These are phyloP conservation scores for Syrista parreyssii DNA, from an alignment of 2,888 invertebrate genomes.

Conservation along the genomic window DNA sequence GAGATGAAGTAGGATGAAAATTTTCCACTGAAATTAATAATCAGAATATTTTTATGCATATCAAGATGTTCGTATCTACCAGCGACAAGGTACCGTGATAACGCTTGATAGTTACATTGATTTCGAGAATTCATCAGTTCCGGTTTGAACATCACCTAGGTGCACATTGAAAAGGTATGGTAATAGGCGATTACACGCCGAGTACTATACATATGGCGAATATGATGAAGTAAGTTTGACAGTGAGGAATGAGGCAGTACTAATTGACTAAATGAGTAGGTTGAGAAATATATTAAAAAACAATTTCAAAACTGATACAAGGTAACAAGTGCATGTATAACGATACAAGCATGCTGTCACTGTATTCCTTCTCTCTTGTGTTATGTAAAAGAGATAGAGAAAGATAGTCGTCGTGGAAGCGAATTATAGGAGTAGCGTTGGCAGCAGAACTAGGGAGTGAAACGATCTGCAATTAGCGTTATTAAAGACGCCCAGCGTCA, in stretches of 20 bases:
- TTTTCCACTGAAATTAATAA: not conserved
- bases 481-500: slow-evolving; percentile 38
- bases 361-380: not conserved
- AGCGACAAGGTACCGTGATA: not conserved
- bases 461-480: slow-evolving; percentile 41
- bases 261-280: too few species aligned
- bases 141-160: not conserved
- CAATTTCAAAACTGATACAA: not conserved
- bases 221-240: not conserved
- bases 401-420: slow-evolving; percentile 2
- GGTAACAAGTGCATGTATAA: not conserved
- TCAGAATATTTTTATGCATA: not conserved
- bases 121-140: not conserved
- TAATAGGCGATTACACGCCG: not conserved
- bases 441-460: slow-evolving; percentile 14
- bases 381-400: not conserved
- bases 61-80: not conserved
- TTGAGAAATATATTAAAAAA: too few species aligned
- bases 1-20: too few species aligned
- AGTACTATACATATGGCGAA: not conserved
- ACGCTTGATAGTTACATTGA: not conserved
- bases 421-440: slow-evolving; percentile 33
- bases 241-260: not conserved
- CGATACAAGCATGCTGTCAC: not conserved
- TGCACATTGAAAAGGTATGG: not conserved